phyloP scores from a whole-genome alignment of 2,113 vertebrate species.

The Nettapus auritus region DNA sequence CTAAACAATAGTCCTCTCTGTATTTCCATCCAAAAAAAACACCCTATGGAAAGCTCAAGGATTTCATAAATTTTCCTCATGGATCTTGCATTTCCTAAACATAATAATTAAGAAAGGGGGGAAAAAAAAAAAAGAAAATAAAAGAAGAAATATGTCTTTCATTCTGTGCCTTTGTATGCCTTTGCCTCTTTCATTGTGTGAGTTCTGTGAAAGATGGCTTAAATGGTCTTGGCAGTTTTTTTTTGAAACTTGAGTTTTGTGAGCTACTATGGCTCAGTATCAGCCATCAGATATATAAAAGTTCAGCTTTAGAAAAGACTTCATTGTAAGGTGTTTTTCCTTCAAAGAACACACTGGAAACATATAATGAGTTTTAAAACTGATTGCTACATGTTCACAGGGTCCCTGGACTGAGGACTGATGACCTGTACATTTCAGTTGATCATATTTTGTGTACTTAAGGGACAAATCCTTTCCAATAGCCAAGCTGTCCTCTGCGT shows the following conservation, averaged over 20 bases:
- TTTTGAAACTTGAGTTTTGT: neutral
- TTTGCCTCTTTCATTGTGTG: neutral
- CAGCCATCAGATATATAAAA: neutral
- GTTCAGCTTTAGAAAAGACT: neutral
- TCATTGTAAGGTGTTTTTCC: neutral
- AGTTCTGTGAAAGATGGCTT: neutral
- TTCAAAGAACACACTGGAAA: neutral
- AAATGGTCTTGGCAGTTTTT: neutral
- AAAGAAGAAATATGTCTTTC: neutral
- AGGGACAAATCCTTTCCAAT: neutral
- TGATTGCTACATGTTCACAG: neutral
- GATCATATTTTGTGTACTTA: neutral
- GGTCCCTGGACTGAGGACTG: neutral
- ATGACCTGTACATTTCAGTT: neutral
- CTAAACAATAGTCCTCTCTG: neutral
- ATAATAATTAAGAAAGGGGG: neutral
- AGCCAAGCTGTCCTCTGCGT: neutral
- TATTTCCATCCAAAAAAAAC: neutral
- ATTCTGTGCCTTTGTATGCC: neutral
- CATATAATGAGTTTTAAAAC: neutral
- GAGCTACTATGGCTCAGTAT: neutral
- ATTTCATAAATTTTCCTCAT: neutral
- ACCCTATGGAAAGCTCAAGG: fast-evolving
- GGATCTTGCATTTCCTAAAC: neutral
- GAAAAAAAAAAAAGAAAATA: neutral